Conservation (phyloP, 1,140 invertebrate species). For the Phymorhynchus buccinoides region DNA sequence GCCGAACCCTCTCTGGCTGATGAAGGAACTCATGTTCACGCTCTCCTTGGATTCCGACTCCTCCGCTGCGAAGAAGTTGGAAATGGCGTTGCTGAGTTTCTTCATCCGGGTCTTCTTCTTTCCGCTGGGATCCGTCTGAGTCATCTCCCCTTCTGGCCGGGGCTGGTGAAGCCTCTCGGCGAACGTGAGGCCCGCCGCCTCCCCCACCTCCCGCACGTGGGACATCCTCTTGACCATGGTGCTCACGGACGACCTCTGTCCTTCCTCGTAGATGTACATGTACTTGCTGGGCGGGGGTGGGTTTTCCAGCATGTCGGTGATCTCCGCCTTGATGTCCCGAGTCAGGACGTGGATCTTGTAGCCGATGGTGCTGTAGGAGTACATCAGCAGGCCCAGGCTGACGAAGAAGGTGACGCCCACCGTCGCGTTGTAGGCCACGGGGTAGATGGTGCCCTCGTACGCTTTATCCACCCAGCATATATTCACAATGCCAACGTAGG, state of each 20-base stretch:
- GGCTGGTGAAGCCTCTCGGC: background rate
- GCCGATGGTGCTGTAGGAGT: background rate
- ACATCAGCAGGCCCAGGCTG: background rate
- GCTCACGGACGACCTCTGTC: background rate
- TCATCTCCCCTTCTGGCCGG: background rate
- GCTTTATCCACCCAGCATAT: slow-evolving; percentile 9
- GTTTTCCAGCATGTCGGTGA: background rate
- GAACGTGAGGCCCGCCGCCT: background rate
- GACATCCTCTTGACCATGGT: background rate
- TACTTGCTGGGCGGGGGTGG: background rate
- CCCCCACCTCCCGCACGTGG: background rate
- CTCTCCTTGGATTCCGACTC: background rate
- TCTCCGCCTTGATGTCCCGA: background rate
- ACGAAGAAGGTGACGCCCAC: background rate
- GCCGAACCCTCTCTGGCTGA: background rate
- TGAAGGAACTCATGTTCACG: background rate
- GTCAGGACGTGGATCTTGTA: background rate
- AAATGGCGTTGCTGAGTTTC: background rate
- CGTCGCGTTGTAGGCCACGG: background rate
- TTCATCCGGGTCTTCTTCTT: background rate
- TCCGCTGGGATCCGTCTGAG: background rate
- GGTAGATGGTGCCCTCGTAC: background rate
- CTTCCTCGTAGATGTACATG: background rate
- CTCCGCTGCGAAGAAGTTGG: background rate
- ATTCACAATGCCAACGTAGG: background rate